A percentile compares a stretch with the other conserved stretches of the same genome.
phyloP scores from a whole-genome alignment of 2,113 vertebrate species.

The Gobio gobio region DNA sequence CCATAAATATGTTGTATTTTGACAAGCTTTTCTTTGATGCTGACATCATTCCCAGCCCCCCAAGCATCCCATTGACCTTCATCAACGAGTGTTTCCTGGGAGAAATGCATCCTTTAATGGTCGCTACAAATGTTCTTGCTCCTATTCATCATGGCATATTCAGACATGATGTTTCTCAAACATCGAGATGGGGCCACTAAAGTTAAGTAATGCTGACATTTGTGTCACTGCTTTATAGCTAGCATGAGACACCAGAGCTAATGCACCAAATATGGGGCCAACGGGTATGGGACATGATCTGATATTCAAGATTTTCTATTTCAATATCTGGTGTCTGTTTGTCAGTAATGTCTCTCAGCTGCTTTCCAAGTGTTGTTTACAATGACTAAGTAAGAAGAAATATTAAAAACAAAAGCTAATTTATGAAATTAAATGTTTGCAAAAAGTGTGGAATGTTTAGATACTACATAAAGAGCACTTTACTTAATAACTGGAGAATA shows the following conservation, averaged over 20 bases:
- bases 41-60: constrained; percentile 69
- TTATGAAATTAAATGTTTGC: not conserved
- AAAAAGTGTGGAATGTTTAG: not conserved
- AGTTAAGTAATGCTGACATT: constrained; percentile 31
- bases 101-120: constrained; percentile 49
- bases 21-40: constrained; percentile 73
- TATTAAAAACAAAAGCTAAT: not conserved
- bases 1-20: constrained; percentile 72
- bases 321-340: not conserved
- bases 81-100: constrained; percentile 60
- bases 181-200: not conserved
- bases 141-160: constrained; percentile 28
- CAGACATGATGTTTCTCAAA: constrained; percentile 26
- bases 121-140: constrained; percentile 52
- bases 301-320: not conserved
- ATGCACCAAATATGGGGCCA: not conserved
- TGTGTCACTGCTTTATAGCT: constrained; percentile 6
- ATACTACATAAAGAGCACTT: not conserved
- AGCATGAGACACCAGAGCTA: not conserved
- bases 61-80: constrained; percentile 72
- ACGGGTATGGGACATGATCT: not conserved
- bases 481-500: not conserved
- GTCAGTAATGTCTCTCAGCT: constrained; percentile 7
- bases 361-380: not conserved
- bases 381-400: not conserved